phyloP scores from a whole-genome alignment of 2,113 vertebrate genomes.

The Daphoenositta chrysoptera region DNA sequence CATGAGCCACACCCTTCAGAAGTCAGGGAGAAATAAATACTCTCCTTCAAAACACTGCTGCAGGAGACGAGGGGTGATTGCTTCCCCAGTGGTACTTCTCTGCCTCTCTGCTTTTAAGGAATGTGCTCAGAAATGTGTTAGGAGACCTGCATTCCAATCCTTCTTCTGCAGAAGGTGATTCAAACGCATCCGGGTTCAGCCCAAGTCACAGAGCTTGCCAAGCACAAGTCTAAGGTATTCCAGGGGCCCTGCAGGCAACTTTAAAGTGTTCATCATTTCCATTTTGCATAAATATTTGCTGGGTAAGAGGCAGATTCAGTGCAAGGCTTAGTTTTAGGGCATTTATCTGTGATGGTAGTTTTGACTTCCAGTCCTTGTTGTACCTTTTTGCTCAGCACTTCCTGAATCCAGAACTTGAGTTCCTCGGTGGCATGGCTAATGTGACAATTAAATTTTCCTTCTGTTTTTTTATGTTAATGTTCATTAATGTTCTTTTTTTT shows the following conservation, averaged over 20 bases:
- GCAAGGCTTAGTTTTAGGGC: background rate
- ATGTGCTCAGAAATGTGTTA: background rate
- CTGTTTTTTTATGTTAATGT: background rate
- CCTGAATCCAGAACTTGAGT: background rate
- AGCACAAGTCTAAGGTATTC: background rate
- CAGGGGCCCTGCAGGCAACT: background rate
- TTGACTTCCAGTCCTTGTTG: background rate
- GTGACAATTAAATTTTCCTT: background rate
- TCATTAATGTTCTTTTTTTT: background rate
- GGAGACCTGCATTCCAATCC: background rate
- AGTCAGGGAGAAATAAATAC: background rate
- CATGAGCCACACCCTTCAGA: background rate
- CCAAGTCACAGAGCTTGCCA: background rate
- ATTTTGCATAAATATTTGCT: background rate
- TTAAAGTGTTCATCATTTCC: background rate
- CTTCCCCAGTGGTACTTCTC: background rate
- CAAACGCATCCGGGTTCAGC: background rate
- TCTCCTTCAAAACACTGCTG: background rate
- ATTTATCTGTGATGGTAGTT: background rate
- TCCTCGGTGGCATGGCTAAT: background rate
- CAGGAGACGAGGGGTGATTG: background rate
- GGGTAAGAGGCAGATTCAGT: background rate
- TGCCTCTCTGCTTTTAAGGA: background rate
- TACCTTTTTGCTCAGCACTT: background rate
- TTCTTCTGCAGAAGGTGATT: background rate